Conservation (phyloP, 2,797 vertebrate species). For the Phrynocephalus forsythii region DNA sequence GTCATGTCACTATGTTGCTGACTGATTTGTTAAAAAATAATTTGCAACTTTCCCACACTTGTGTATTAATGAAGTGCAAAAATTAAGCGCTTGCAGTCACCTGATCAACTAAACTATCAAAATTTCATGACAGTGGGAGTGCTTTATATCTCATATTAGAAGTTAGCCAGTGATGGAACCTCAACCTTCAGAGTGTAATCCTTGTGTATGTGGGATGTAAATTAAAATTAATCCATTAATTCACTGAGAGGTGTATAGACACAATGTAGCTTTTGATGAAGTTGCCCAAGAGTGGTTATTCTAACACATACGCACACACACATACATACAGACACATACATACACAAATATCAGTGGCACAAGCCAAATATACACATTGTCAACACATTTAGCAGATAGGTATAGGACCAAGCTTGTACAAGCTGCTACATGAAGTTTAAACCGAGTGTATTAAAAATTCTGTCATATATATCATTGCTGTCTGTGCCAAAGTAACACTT, state of each 20-base stretch:
- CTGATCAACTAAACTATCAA: neutral
- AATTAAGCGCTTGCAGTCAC: neutral
- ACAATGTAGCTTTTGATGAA: neutral
- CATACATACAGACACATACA: neutral
- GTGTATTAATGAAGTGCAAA: neutral
- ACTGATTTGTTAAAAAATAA: neutral
- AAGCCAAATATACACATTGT: conserved; percentile 1
- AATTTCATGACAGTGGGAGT: neutral
- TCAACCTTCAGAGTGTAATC: neutral
- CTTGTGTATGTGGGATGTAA: neutral
- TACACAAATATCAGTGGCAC: neutral
- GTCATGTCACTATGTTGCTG: neutral
- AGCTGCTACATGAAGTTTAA: neutral
- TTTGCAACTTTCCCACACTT: neutral
- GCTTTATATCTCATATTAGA: neutral
- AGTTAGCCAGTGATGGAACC: neutral
- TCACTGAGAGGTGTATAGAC: neutral
- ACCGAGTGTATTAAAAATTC: neutral
- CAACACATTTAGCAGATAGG: conserved; percentile 5
- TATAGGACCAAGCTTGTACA: neutral
- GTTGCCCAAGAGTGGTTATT: neutral
- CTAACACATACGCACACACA: neutral
- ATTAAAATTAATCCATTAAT: neutral
- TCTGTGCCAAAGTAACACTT: neutral
- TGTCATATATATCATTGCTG: conserved; percentile 8